phyloP scores from a whole-genome alignment of 2,888 invertebrate species.

The Drosophila conformis region DNA sequence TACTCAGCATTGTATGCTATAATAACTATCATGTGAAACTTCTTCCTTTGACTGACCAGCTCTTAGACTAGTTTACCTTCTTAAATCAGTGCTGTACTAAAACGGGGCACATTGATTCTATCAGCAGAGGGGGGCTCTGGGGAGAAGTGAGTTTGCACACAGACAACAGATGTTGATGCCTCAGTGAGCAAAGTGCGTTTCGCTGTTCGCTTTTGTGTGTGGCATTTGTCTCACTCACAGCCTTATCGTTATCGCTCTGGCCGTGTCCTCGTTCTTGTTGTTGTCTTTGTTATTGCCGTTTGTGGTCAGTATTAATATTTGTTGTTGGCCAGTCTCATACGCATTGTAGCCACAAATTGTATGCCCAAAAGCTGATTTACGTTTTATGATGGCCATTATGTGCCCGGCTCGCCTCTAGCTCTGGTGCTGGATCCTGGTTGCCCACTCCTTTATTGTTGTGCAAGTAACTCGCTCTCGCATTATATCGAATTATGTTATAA shows the following conservation, averaged over 20 bases:
- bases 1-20: background rate
- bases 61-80: constrained; percentile 15
- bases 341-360: constrained; percentile 72
- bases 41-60: constrained; percentile 6
- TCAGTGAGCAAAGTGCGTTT: constrained; percentile 77
- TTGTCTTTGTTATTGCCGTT: constrained; percentile 32
- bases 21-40: constrained; percentile 38
- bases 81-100: constrained; percentile 41
- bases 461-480: constrained; percentile 56
- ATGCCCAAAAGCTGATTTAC: constrained; percentile 66
- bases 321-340: constrained; percentile 43
- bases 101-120: background rate
- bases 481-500: constrained; percentile 79
- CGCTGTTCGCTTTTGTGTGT: constrained; percentile 65
- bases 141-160: constrained; percentile 3
- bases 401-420: constrained; percentile 2
- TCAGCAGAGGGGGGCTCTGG: background rate
- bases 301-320: constrained; percentile 68
- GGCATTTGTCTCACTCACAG: constrained; percentile 34
- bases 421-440: background rate
- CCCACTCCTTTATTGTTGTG: constrained; percentile 4
- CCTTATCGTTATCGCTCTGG: constrained; percentile 36
- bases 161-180: constrained; percentile 78
- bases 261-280: constrained; percentile 30
- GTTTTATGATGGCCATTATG: constrained; percentile 64